Base-by-base conservation (phyloP, 1,140 invertebrate species). In the Musca domestica region DNA sequence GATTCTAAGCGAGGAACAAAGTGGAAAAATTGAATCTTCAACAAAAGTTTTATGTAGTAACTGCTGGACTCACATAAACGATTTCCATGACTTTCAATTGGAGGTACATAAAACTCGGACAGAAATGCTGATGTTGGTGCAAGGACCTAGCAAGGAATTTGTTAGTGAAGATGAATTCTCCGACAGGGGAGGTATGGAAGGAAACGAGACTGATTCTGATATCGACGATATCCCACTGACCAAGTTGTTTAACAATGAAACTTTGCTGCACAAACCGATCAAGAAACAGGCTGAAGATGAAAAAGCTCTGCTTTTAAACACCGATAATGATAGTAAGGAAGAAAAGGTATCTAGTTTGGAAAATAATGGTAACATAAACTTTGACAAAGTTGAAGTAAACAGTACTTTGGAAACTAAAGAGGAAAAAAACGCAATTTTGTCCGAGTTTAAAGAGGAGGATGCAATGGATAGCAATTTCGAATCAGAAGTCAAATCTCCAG, bases 31-130 rank as follows among this genome's bases (percentile, higher is more conserved):
- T 9, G 20, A 10, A 12, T 20, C 17, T 12, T 41, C 12, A 12
- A 41, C 34, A 41, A 34, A 52, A 22, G 47, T 64, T 7, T 30
- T 64, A 9, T 68, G 67, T 10, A 7, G 6, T 4, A 47, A 34
- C 20, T 68, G 67, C 46, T 68, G 67, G 67, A 12, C 22, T 4
- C 67, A 51, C 20, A 68, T 68, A 17, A 46, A 64, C 23, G 67
- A 68, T 20, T 68, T 68, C n/a, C 25, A 63, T 46, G 22, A 51
- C 34, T 68, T 48, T 58, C 67, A 64, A 6, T 23, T 63, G 14
- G 20, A 58, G 14, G 23, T 68, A 4, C 12, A 63, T 10, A 20
- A 41, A 19, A 10, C 49, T 41, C 17, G 15, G 10, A 48, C 46
- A 22, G 10, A 66, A 25, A 47, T 47, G n/a, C 2, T 66, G 19